phyloP scores from a whole-genome alignment of 1,140 invertebrate species.

The Nylanderia fulva region DNA sequence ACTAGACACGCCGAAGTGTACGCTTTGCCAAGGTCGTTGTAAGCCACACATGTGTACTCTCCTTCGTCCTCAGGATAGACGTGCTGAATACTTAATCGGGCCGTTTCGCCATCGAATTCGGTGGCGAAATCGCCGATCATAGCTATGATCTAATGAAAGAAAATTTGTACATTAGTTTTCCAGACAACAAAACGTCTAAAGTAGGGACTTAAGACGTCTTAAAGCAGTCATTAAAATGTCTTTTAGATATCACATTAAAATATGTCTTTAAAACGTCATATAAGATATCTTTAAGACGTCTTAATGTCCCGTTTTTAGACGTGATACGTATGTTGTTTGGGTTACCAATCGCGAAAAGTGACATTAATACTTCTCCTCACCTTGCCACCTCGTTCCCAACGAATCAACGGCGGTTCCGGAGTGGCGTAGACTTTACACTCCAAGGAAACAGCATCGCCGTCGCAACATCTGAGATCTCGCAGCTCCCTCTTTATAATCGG shows the following conservation, averaged over 20 bases:
- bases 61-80: constrained; percentile 95
- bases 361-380: constrained; percentile 82
- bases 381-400: constrained; percentile 93
- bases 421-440: constrained; percentile 91
- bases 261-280: too few relatives aligned
- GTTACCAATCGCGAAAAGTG: background rate
- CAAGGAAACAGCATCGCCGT: constrained; percentile 92
- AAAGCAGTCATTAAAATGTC: too few relatives aligned
- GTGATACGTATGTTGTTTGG: too few relatives aligned
- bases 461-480: constrained; percentile 92
- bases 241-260: too few relatives aligned
- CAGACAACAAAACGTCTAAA: too few relatives aligned
- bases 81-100: constrained; percentile 90
- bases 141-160: constrained; percentile 86
- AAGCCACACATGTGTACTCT: constrained; percentile 94
- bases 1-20: constrained; percentile 92
- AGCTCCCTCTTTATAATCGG: constrained; percentile 90
- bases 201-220: too few relatives aligned
- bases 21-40: constrained; percentile 92
- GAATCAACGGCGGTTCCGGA: constrained; percentile 88
- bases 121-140: constrained; percentile 90
- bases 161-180: constrained; percentile 12
- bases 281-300: too few relatives aligned
- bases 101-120: constrained; percentile 89
- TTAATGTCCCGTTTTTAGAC: too few relatives aligned